These are phyloP conservation scores for Carcinoscorpius rotundicauda DNA, from an alignment of 1,140 invertebrate genomes.

Conservation along the genomic window DNA sequence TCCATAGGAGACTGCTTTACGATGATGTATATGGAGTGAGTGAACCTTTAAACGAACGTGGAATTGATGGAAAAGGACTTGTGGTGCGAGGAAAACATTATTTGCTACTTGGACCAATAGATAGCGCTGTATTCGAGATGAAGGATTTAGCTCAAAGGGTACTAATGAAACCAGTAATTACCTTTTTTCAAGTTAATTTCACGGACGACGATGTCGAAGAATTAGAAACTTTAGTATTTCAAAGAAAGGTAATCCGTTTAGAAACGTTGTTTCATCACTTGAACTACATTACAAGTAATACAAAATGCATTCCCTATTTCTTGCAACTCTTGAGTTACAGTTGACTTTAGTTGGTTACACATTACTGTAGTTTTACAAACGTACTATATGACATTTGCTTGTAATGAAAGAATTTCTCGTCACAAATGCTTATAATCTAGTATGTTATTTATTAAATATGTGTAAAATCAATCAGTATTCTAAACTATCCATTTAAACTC, in stretches of 20 bases:
- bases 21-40: slow-evolving; percentile 89
- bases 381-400: too few relatives aligned
- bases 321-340: too few relatives aligned
- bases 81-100: slow-evolving; percentile 62
- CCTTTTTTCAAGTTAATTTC: slow-evolving; percentile 7
- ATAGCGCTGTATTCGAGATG: slow-evolving; percentile 6
- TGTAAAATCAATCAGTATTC: neutral
- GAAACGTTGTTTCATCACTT: neutral
- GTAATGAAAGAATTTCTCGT: too few relatives aligned
- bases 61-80: slow-evolving; percentile 49
- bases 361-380: too few relatives aligned
- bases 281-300: neutral
- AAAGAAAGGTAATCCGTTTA: neutral
- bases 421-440: too few relatives aligned
- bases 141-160: slow-evolving; percentile 10
- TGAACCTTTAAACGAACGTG: slow-evolving; percentile 82
- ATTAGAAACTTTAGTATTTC: slow-evolving; percentile 7
- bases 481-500: neutral
- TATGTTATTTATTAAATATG: neutral
- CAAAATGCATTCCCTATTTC: too few relatives aligned
- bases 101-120: slow-evolving; percentile 31
- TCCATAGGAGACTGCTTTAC: slow-evolving; percentile 71
- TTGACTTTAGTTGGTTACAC: too few relatives aligned
- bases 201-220: slow-evolving; percentile 8
- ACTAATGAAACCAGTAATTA: slow-evolving; percentile 7